These are phyloP conservation scores for Perca flavescens DNA, from an alignment of 2,113 vertebrate genomes.

Conservation along the genomic window DNA sequence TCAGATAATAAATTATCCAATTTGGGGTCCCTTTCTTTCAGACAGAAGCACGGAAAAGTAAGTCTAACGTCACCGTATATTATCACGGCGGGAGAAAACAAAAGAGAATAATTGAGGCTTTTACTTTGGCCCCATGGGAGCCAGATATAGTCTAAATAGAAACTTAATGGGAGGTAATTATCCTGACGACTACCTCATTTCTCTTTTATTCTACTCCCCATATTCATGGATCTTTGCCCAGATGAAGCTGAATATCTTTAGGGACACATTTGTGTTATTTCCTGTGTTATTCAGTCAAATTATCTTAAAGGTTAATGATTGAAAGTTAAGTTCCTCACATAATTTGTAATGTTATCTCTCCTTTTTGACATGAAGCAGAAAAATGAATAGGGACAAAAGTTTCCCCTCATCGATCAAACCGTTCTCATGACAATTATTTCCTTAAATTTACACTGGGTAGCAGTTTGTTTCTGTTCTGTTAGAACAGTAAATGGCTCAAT, in stretches of 20 bases:
- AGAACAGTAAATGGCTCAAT: neutral
- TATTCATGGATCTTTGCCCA: neutral
- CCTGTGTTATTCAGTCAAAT: neutral
- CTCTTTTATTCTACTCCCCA: neutral
- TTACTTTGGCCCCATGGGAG: conserved; percentile 15
- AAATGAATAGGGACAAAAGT: neutral
- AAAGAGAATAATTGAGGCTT: conserved; percentile 29
- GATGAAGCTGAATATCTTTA: neutral
- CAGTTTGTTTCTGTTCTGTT: neutral
- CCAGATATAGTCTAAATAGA: neutral
- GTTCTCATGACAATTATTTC: neutral
- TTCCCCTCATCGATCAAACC: conserved; percentile 21
- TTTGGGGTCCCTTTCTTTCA: neutral
- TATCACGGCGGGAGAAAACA: neutral
- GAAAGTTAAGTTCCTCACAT: neutral
- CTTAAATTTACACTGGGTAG: neutral
- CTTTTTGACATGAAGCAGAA: neutral
- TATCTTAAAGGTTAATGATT: neutral
- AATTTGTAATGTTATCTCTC: neutral
- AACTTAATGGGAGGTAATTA: conserved; percentile 32
- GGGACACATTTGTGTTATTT: neutral
- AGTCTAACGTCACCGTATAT: conserved; percentile 5
- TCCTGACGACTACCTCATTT: conserved; percentile 3
- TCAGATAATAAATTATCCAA: conserved; percentile 1
- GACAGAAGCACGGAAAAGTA: conserved; percentile 11